phyloP scores from a whole-genome alignment of 2,113 vertebrate genomes.

The Triplophysa siluroides region DNA sequence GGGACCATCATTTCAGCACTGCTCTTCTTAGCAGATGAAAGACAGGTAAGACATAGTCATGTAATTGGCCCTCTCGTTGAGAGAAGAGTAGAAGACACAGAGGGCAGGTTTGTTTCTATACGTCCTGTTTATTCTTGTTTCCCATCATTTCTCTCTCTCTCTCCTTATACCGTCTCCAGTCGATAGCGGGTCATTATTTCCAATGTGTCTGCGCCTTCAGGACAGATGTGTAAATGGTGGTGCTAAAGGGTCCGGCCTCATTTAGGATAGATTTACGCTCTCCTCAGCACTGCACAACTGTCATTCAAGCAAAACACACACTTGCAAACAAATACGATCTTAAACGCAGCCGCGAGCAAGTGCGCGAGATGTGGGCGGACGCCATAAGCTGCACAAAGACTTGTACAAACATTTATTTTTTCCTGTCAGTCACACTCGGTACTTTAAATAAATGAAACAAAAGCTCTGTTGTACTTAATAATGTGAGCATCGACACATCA shows the following conservation, averaged over 20 bases:
- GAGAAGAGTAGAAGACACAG: slow-evolving; percentile 34
- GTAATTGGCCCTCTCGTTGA: slow-evolving; percentile 54
- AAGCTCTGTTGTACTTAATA: slow-evolving; percentile 47
- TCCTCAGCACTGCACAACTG: slow-evolving; percentile 66
- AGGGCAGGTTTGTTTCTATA: slow-evolving; percentile 21
- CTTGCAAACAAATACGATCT: slow-evolving; percentile 18
- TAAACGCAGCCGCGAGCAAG: slow-evolving; percentile 28
- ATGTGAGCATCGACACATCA: slow-evolving; percentile 6
- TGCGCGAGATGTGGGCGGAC: slow-evolving; percentile 18
- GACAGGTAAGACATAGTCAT: slow-evolving; percentile 53
- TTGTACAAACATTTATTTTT: slow-evolving; percentile 17
- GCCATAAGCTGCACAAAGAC: slow-evolving; percentile 38
- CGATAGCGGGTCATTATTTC: slow-evolving; percentile 69
- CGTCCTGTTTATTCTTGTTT: slow-evolving; percentile 54
- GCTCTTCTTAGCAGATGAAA: slow-evolving; percentile 53
- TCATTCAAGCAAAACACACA: slow-evolving; percentile 62
- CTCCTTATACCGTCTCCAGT: slow-evolving; percentile 53
- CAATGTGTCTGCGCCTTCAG: slow-evolving; percentile 58
- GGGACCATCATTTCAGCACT: slow-evolving; percentile 47
- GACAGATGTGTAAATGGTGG: slow-evolving; percentile 79
- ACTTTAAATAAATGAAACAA: slow-evolving; percentile 51
- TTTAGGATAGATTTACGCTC: slow-evolving; percentile 69
- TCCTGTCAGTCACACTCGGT: slow-evolving; percentile 47
- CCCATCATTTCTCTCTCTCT: slow-evolving; percentile 41
- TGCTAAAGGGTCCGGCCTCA: slow-evolving; percentile 67